phyloP scores from a whole-genome alignment of 2,113 vertebrate genomes.

The Phasianus colchicus region DNA sequence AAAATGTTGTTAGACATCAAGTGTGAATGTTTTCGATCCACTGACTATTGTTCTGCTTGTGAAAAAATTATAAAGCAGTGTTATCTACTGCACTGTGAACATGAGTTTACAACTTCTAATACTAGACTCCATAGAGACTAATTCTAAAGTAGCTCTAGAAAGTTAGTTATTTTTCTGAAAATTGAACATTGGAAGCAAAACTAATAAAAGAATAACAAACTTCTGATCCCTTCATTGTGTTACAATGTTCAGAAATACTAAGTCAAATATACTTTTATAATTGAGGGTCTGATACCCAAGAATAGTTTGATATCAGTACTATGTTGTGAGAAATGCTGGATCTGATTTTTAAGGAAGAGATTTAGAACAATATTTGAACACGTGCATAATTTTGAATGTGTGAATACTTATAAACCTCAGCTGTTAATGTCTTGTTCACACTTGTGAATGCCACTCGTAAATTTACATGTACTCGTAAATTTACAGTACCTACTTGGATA shows the following conservation, averaged over 20 bases:
- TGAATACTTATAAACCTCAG: fast-evolving
- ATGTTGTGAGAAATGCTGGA: not conserved
- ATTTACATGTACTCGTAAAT: fast-evolving
- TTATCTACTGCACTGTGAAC: not conserved
- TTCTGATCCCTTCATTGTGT: not conserved
- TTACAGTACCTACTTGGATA: not conserved
- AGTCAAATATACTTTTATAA: not conserved
- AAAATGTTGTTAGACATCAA: not conserved
- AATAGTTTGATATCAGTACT: not conserved
- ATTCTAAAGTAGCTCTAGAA: not conserved
- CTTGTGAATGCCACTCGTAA: too few relatives aligned
- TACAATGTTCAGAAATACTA: not conserved
- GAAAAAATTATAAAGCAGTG: not conserved
- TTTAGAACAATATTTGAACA: not conserved
- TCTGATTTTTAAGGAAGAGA: not conserved
- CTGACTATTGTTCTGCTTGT: not conserved
- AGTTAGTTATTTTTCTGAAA: not conserved
- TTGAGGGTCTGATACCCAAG: not conserved
- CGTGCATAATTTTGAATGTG: fast-evolving
- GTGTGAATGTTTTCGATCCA: not conserved
- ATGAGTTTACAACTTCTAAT: not conserved
- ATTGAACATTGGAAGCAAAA: not conserved
- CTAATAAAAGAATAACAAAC: not conserved
- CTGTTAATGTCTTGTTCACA: not conserved
- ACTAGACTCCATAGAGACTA: not conserved